These are phyloP conservation scores for Philonicus albiceps DNA, from an alignment of 2,888 invertebrate species.

Conservation along the genomic window DNA sequence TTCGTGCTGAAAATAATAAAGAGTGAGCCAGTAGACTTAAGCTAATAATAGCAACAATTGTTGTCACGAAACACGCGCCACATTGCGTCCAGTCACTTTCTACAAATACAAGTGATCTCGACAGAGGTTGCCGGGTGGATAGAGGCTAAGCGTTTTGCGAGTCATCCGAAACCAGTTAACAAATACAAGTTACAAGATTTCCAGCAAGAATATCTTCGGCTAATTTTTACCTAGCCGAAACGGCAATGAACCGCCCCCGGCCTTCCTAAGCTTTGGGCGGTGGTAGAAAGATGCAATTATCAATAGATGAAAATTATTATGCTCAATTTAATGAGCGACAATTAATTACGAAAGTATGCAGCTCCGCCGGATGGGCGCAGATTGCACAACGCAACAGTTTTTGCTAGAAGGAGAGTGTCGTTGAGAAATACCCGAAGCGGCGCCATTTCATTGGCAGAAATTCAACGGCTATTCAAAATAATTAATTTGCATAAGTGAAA, in stretches of 20 bases:
- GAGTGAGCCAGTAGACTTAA: not conserved
- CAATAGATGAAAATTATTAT: not conserved
- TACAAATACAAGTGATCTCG: not conserved
- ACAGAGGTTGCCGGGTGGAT: not conserved
- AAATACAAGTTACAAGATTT: not conserved
- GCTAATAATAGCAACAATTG: not conserved
- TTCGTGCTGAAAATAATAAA: not conserved
- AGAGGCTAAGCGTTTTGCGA: not conserved
- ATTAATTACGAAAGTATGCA: not conserved
- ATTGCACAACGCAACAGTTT: not conserved
- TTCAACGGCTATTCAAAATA: not conserved
- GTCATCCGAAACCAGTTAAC: not conserved
- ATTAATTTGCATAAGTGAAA: constrained; percentile 27
- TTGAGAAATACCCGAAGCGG: not conserved
- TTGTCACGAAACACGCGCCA: not conserved
- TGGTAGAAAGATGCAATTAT: not conserved
- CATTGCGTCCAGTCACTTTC: not conserved
- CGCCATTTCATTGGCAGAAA: not conserved
- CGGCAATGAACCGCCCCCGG: not conserved
- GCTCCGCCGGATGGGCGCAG: not conserved
- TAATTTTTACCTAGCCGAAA: not conserved
- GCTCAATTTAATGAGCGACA: not conserved
- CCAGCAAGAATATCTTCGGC: not conserved
- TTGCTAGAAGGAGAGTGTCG: not conserved
- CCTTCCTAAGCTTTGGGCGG: not conserved